Percentiles rank a stretch among this genome's conserved stretches.
Evolutionary conservation across 2,113 vertebrate genomes (phyloP).

Genomic region (Plecturocebus donacophilus): DNA sequence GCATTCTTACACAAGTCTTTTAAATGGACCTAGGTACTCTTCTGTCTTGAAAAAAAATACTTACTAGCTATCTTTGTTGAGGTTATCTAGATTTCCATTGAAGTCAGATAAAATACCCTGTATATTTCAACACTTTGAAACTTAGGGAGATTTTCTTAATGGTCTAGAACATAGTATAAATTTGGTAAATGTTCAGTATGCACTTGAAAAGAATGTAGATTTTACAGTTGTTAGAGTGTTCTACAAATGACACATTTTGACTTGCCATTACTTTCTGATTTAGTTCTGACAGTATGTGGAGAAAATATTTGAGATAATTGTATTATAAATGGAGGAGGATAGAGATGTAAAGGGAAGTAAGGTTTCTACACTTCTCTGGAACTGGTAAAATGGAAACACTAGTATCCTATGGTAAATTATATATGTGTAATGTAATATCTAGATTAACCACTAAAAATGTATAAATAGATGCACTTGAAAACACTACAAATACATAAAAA

Average conservation of each 20-base stretch:
- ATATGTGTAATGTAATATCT: not conserved
- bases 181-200: not conserved
- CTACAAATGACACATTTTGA: not conserved
- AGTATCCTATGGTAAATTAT: not conserved
- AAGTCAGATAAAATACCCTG: not conserved
- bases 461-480: not conserved
- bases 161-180: not conserved
- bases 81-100: not conserved
- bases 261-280: not conserved
- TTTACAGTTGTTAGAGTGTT: not conserved
- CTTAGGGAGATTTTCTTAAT: constrained; percentile 29
- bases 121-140: constrained; percentile 7
- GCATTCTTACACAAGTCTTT: not conserved
- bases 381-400: not conserved
- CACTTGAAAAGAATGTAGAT: not conserved
- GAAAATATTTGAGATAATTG: constrained; percentile 16
- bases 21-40: not conserved
- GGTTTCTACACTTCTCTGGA: not conserved
- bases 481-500: not conserved
- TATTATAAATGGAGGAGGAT: not conserved
- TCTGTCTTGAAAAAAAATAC: constrained; percentile 36
- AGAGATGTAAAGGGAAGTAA: not conserved
- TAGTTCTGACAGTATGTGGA: not conserved
- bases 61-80: constrained; percentile 14
- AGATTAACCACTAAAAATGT: not conserved